These are phyloP conservation scores for Sebastes umbrosus DNA, from an alignment of 2,797 vertebrate species.

Conservation along the genomic window DNA sequence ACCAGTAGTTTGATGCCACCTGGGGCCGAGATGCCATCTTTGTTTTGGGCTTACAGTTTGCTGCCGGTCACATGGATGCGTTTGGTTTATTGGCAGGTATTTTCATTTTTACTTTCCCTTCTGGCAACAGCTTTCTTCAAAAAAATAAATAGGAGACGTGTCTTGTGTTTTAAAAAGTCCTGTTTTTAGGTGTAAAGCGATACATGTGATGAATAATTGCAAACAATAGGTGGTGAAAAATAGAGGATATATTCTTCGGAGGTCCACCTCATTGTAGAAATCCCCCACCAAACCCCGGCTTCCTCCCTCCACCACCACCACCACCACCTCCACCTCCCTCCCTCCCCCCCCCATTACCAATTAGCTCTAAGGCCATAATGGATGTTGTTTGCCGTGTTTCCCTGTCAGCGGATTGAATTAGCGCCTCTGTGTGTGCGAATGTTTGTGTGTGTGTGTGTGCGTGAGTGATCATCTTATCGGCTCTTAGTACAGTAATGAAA, in stretches of 20 bases:
- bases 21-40: constrained; percentile 74
- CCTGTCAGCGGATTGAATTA: constrained; percentile 86
- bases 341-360: constrained; percentile 71
- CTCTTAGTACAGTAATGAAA: constrained; percentile 84
- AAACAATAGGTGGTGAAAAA: constrained; percentile 50
- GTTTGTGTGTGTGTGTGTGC: constrained; percentile 49
- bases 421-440: constrained; percentile 63
- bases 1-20: constrained; percentile 76
- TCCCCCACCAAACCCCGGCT: constrained; percentile 33
- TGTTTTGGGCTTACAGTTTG: constrained; percentile 72
- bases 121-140: background rate
- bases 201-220: constrained; percentile 45
- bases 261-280: constrained; percentile 41
- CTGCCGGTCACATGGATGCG: constrained; percentile 50
- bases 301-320: constrained; percentile 16
- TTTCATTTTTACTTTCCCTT: constrained; percentile 33
- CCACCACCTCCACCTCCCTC: background rate
- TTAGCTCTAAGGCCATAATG: constrained; percentile 85
- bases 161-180: constrained; percentile 10
- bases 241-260: constrained; percentile 35
- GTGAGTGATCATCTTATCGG: constrained; percentile 80
- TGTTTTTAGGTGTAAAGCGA: constrained; percentile 19
- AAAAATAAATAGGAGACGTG: background rate
- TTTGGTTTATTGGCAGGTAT: constrained; percentile 50
- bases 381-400: constrained; percentile 86